phyloP scores from a whole-genome alignment of 2,888 invertebrate species.

The Dyspetes luteomarginatus region DNA sequence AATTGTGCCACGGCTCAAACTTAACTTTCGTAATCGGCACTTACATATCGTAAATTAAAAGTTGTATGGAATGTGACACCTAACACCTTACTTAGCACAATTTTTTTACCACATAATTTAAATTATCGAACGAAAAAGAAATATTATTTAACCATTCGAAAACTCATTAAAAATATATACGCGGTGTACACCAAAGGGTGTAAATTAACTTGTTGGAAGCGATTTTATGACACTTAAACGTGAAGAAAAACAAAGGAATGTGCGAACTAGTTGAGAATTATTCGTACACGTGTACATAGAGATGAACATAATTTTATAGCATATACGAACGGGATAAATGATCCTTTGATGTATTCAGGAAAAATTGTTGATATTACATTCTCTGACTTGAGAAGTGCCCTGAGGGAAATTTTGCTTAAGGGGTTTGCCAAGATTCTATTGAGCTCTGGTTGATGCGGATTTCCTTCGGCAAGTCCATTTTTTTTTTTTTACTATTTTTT shows the following conservation, averaged over 20 bases:
- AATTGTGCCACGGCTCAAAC: too few species aligned
- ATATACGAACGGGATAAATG: constrained; percentile 38
- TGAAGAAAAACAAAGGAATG: background rate
- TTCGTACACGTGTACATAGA: background rate
- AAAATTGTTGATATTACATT: constrained; percentile 61
- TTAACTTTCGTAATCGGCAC: too few species aligned
- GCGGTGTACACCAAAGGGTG: too few species aligned
- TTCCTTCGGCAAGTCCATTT: constrained; percentile 45
- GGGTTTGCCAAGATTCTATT: constrained; percentile 46
- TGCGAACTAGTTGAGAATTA: constrained; percentile 30
- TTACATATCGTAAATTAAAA: too few species aligned
- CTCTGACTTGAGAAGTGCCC: too few species aligned
- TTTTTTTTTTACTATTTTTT: constrained; percentile 33
- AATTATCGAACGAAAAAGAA: too few species aligned
- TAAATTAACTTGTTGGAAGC: too few species aligned
- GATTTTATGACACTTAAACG: background rate
- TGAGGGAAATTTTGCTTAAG: constrained; percentile 52
- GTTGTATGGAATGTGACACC: too few species aligned
- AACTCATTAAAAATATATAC: too few species aligned
- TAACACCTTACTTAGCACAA: too few species aligned
- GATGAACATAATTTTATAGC: constrained; percentile 39
- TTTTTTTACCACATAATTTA: too few species aligned
- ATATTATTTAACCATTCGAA: too few species aligned
- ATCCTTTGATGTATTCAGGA: constrained; percentile 54
- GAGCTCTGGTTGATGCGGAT: constrained; percentile 51